These are phyloP conservation scores for Puntigrus tetrazona DNA, from an alignment of 2,113 vertebrate species.

Conservation along the genomic window DNA sequence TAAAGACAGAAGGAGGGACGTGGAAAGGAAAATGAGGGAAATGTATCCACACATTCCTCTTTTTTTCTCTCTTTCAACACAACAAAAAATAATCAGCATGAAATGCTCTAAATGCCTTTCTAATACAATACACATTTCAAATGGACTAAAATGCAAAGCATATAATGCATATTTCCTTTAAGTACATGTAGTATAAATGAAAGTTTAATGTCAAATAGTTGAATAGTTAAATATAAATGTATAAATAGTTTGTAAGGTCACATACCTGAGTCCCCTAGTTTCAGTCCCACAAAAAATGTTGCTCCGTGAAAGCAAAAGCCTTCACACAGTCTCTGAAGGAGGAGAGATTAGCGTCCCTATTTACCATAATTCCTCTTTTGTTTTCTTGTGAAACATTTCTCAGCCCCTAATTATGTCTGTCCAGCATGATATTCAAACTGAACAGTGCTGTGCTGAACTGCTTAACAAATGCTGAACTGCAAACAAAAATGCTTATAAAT, in stretches of 20 bases:
- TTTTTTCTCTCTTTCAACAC: neutral
- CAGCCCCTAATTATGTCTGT: neutral
- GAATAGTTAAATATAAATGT: neutral
- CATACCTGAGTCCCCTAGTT: neutral
- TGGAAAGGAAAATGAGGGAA: neutral
- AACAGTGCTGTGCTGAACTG: neutral
- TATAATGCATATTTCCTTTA: neutral
- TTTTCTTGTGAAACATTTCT: neutral
- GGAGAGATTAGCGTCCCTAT: neutral
- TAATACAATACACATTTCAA: neutral
- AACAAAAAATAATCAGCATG: neutral
- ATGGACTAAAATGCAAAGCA: neutral
- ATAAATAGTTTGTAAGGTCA: neutral
- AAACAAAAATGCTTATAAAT: neutral
- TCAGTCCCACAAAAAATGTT: neutral
- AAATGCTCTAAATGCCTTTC: neutral
- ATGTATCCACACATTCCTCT: neutral
- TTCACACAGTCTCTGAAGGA: neutral
- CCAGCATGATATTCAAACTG: neutral
- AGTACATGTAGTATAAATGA: neutral
- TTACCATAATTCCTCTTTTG: slow-evolving; percentile 17
- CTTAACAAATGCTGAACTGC: neutral
- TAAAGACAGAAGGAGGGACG: neutral
- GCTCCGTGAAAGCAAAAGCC: neutral
- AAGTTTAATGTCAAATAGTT: too few species aligned